Percentiles rank a stretch among this genome's conserved stretches.
These are phyloP conservation scores for Periophthalmodon schlosseri DNA, from an alignment of 2,113 vertebrate species.

Conservation along the genomic window DNA sequence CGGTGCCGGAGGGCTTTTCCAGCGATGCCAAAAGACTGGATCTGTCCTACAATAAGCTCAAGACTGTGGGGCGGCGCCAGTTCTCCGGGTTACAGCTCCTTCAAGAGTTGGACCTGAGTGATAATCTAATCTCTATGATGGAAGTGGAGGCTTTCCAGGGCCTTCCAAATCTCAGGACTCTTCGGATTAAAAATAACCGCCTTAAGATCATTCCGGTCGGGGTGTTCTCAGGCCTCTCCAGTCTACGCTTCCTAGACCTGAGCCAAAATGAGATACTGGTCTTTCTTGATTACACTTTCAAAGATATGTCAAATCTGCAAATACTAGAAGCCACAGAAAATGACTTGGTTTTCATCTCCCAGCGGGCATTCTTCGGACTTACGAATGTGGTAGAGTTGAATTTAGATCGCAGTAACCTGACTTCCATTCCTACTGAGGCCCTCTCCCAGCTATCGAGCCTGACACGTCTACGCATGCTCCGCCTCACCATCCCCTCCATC, in stretches of 20 bases:
- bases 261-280: constrained; percentile 89
- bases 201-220: constrained; percentile 85
- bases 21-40: constrained; percentile 78
- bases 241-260: constrained; percentile 81
- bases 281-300: constrained; percentile 86
- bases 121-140: constrained; percentile 85
- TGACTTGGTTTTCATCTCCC: constrained; percentile 84
- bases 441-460: constrained; percentile 82
- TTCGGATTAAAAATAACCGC: constrained; percentile 80
- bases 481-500: constrained; percentile 77
- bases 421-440: constrained; percentile 81
- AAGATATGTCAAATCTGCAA: constrained; percentile 76
- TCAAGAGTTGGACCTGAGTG: constrained; percentile 85
- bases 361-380: constrained; percentile 82
- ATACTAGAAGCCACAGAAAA: constrained; percentile 81
- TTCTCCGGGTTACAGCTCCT: constrained; percentile 81
- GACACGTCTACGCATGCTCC: constrained; percentile 71
- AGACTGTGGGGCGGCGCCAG: constrained; percentile 80
- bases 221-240: constrained; percentile 81
- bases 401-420: constrained; percentile 86
- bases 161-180: constrained; percentile 76
- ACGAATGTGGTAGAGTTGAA: constrained; percentile 78
- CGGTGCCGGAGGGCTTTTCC: constrained; percentile 79
- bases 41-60: constrained; percentile 84
- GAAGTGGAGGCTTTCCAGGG: constrained; percentile 86